These are phyloP conservation scores for Listronotus oregonensis DNA, from an alignment of 1,140 invertebrate species.

Conservation along the genomic window DNA sequence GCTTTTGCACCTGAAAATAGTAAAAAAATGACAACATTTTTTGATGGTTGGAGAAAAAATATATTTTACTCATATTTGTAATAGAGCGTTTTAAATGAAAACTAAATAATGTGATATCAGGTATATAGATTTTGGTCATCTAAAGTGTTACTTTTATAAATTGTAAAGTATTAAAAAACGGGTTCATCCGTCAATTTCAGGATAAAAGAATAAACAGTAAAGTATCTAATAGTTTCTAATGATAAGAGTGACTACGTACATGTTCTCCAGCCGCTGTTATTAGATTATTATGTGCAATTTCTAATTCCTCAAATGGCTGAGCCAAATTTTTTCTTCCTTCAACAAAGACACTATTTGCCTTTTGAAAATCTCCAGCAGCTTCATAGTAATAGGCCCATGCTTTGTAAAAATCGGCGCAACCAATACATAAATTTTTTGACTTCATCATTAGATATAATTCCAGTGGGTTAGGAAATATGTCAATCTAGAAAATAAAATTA, in stretches of 20 bases:
- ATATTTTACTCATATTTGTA: too few relatives aligned
- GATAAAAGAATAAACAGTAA: too few relatives aligned
- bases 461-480: slow-evolving; percentile 71
- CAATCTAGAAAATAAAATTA: slow-evolving; percentile 63
- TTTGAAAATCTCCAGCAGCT: slow-evolving; percentile 72
- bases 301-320: slow-evolving; percentile 73
- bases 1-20: too few relatives aligned
- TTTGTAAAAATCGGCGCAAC: slow-evolving; percentile 76
- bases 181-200: too few relatives aligned
- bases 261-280: slow-evolving; percentile 50
- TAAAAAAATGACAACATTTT: too few relatives aligned
- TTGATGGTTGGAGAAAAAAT: too few relatives aligned
- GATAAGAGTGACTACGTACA: slow-evolving; percentile 45
- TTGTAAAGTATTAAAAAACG: too few relatives aligned
- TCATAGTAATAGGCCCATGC: slow-evolving; percentile 84
- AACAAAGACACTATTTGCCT: slow-evolving; percentile 75
- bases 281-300: slow-evolving; percentile 70
- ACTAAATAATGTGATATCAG: too few relatives aligned
- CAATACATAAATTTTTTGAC: slow-evolving; percentile 75
- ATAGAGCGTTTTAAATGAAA: too few relatives aligned
- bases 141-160: too few relatives aligned
- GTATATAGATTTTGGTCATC: too few relatives aligned
- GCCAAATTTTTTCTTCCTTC: slow-evolving; percentile 71
- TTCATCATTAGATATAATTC: slow-evolving; percentile 78
- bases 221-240: too few relatives aligned